A percentile compares a stretch with the other conserved stretches of the same genome.
Conservation (phyloP, 2,888 invertebrate genomes). For the Thera obeliscata region DNA sequence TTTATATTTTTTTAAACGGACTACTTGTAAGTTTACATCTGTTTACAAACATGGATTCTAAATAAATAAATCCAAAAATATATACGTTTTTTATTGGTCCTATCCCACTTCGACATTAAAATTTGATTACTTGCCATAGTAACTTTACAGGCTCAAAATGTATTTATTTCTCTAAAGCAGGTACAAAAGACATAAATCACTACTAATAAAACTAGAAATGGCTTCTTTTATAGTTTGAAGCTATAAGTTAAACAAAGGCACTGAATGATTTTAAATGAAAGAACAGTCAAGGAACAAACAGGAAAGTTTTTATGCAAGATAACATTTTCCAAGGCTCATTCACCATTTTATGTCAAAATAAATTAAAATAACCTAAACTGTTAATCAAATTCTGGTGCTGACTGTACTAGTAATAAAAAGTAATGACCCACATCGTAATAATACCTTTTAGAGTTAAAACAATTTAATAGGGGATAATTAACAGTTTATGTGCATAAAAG, state of each 20-base stretch:
- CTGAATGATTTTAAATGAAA: conserved; percentile 32
- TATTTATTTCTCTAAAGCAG: conserved; percentile 5
- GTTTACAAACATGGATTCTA: conserved; percentile 81
- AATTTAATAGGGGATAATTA: conserved; percentile 16
- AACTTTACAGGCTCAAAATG: conserved; percentile 5
- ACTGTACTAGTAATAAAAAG: conserved; percentile 31
- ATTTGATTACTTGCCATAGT: neutral
- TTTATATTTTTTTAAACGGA: conserved; percentile 81
- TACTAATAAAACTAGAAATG: conserved; percentile 14
- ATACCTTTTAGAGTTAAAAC: conserved; percentile 11
- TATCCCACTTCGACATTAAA: conserved; percentile 2
- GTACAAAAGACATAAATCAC: conserved; percentile 9
- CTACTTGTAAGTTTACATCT: conserved; percentile 79
- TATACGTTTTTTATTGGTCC: conserved; percentile 19
- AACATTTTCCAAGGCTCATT: too few relatives aligned
- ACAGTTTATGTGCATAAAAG: neutral
- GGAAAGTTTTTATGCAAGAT: too few relatives aligned
- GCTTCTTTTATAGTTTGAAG: conserved; percentile 28
- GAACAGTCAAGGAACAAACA: neutral
- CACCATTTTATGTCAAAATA: too few relatives aligned
- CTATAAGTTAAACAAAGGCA: conserved; percentile 34
- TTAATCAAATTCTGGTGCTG: too few relatives aligned
- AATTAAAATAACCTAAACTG: too few relatives aligned
- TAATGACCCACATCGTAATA: conserved; percentile 40
- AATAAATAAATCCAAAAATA: conserved; percentile 79